A percentile compares a stretch with the other conserved stretches of the same genome.
Conservation (phyloP, 2,888 invertebrate genomes). For the Conchocele bisecta region DNA sequence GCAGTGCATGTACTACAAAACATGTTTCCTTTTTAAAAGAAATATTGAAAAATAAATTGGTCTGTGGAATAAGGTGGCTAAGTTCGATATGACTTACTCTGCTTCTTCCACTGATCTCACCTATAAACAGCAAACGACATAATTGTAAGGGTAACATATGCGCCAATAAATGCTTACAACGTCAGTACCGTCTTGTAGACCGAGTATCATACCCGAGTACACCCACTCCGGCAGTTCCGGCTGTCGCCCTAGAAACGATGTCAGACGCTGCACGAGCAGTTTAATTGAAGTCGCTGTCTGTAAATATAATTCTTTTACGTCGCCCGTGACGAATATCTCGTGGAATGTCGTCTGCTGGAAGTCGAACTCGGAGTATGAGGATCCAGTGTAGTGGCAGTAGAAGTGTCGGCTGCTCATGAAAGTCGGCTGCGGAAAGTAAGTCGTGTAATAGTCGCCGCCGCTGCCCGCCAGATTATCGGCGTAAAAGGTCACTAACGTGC, state of each 20-base stretch:
- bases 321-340: conserved; percentile 65
- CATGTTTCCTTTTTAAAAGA: too few species aligned
- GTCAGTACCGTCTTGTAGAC: conserved; percentile 75
- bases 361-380: conserved; percentile 71
- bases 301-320: conserved; percentile 53
- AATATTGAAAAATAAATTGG: too few species aligned
- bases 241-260: conserved; percentile 60
- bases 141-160: too few species aligned
- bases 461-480: conserved; percentile 62
- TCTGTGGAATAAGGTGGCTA: too few species aligned
- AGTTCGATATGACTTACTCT: too few species aligned
- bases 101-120: too few species aligned
- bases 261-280: conserved; percentile 50
- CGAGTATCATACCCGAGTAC: conserved; percentile 71
- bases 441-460: conserved; percentile 75
- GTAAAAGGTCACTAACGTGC: conserved; percentile 70
- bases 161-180: conserved; percentile 53
- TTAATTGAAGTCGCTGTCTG: conserved; percentile 42
- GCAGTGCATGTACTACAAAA: too few species aligned
- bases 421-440: conserved; percentile 77
- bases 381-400: conserved; percentile 69
- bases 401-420: conserved; percentile 71
- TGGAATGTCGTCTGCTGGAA: conserved; percentile 66
- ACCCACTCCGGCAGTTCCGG: conserved; percentile 74
- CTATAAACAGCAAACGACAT: too few species aligned